Percentiles rank a stretch among this genome's conserved stretches.
phyloP scores from a whole-genome alignment of 2,113 vertebrate species.

The Hystrix brachyura region DNA sequence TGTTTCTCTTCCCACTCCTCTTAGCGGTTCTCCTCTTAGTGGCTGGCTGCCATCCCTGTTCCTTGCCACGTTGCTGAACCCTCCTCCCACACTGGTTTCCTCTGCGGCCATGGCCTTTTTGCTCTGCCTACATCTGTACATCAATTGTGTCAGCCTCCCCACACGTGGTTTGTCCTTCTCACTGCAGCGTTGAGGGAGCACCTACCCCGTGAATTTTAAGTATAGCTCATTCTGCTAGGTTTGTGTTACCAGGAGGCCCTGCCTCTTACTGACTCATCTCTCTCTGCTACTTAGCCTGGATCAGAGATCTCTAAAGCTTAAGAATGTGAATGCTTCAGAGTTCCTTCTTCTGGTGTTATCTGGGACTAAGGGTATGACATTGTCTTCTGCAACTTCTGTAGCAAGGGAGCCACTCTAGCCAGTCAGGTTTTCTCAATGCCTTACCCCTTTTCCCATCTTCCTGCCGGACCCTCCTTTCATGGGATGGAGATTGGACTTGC shows the following conservation, averaged over 20 bases:
- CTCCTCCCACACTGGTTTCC: neutral
- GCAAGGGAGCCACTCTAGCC: neutral
- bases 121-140: neutral
- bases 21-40: neutral
- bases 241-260: neutral
- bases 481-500: neutral
- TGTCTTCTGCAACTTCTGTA: neutral
- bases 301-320: neutral
- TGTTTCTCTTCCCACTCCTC: neutral
- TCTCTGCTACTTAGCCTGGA: neutral
- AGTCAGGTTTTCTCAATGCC: neutral
- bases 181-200: neutral
- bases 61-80: neutral
- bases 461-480: neutral
- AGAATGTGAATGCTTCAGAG: neutral
- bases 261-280: neutral
- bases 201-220: neutral
- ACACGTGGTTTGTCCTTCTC: neutral
- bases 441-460: rapidly evolving
- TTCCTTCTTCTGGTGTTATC: neutral
- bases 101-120: neutral
- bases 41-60: neutral
- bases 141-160: neutral
- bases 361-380: neutral
- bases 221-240: neutral